Percentiles rank a stretch among this genome's conserved stretches.
phyloP scores from a whole-genome alignment of 2,888 invertebrate genomes.

The Gortyna flavago region DNA sequence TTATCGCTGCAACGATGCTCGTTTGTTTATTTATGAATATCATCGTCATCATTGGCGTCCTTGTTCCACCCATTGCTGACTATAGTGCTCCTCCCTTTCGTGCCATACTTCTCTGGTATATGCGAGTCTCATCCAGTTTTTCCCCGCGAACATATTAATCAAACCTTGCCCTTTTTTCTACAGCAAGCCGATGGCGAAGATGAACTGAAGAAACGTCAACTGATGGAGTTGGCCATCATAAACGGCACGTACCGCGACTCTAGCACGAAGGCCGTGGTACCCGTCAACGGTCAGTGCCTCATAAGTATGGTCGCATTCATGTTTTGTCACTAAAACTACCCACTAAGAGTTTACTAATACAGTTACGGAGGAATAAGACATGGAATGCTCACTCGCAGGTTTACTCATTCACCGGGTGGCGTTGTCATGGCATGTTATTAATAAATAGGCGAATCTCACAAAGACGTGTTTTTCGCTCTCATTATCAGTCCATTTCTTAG shows the following conservation, averaged over 20 bases:
- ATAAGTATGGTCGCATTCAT: constrained; percentile 89
- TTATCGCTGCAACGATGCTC: not conserved
- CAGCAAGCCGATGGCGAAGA: constrained; percentile 99
- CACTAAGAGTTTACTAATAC: constrained; percentile 59
- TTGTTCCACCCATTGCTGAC: not conserved
- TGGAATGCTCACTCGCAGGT: constrained; percentile 7
- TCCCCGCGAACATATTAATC: not conserved
- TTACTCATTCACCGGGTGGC: not conserved
- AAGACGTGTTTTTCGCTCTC: not conserved
- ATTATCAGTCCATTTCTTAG: constrained; percentile 45
- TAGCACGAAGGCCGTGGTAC: constrained; percentile 95
- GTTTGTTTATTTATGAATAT: not conserved
- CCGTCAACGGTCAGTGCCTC: constrained; percentile 93
- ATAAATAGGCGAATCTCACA: not conserved
- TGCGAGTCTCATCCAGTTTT: not conserved
- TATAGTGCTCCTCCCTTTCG: not conserved
- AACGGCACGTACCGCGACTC: constrained; percentile 99
- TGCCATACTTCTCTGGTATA: too few species aligned
- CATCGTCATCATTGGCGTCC: not conserved
- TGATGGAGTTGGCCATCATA: constrained; percentile 99
- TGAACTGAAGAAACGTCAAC: constrained; percentile 99
- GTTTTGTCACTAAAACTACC: constrained; percentile 86
- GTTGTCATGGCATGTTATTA: not conserved
- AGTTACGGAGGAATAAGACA: constrained; percentile 36
- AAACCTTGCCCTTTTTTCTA: constrained; percentile 64